Conservation (phyloP, 2,888 invertebrate species). For the Ormyrus rosae region DNA sequence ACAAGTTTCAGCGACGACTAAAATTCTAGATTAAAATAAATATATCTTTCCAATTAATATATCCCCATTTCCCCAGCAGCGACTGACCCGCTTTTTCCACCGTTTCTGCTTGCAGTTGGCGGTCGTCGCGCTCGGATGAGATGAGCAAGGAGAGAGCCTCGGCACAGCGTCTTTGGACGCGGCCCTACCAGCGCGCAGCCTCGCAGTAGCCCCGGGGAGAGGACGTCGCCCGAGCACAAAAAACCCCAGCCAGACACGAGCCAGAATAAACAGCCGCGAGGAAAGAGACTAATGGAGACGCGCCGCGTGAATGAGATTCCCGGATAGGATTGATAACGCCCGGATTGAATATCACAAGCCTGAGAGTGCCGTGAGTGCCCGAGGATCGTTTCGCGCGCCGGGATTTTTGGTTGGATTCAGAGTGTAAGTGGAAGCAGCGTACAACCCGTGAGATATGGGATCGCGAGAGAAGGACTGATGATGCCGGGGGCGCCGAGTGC, state of each 20-base stretch:
- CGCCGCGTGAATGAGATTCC: slow-evolving; percentile 35
- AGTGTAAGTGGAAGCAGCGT: neutral
- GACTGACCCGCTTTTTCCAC: neutral
- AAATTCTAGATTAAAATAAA: too few species aligned
- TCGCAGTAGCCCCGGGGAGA: slow-evolving; percentile 14
- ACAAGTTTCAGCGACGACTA: too few species aligned
- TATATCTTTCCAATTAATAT: too few species aligned
- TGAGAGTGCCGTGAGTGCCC: too few species aligned
- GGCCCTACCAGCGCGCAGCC: neutral
- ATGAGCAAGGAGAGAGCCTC: slow-evolving; percentile 22
- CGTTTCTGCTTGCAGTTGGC: slow-evolving; percentile 33
- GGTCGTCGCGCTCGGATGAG: slow-evolving; percentile 4
- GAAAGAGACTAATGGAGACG: neutral
- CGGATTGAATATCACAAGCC: too few species aligned
- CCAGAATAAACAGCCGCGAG: slow-evolving; percentile 28
- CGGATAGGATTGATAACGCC: neutral
- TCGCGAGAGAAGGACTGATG: slow-evolving; percentile 30
- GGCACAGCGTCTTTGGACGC: neutral
- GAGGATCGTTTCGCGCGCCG: neutral
- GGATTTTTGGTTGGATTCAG: neutral
- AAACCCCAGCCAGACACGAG: slow-evolving; percentile 25
- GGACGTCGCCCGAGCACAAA: slow-evolving; percentile 24
- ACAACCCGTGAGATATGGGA: slow-evolving; percentile 21
- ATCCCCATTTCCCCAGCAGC: too few species aligned
- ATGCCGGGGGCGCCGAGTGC: neutral